Conservation (phyloP, 2,797 vertebrate genomes). For the Bufotes viridis region DNA sequence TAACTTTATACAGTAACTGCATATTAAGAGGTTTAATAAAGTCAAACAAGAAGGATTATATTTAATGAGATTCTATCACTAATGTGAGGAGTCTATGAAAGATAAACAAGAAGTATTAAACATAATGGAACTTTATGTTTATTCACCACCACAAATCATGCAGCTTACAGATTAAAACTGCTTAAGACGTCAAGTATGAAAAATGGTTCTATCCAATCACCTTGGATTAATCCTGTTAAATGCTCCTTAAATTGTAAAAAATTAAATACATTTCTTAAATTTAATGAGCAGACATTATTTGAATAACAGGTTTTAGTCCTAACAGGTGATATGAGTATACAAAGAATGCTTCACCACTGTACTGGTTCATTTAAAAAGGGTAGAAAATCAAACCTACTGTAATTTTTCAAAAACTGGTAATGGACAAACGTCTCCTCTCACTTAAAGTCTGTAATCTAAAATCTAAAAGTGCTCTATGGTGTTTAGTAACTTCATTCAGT, state of each 20-base stretch:
- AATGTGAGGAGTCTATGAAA: slow-evolving; percentile 37
- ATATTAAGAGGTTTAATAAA: slow-evolving; percentile 38
- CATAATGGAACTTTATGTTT: slow-evolving; percentile 23
- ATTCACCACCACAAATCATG: slow-evolving; percentile 30
- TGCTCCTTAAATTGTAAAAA: background rate
- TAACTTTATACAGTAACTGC: slow-evolving; percentile 22
- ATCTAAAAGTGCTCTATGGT: too few species aligned
- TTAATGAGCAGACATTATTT: background rate
- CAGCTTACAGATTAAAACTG: background rate
- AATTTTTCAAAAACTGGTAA: too few species aligned
- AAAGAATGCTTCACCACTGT: too few species aligned
- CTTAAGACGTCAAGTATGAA: background rate
- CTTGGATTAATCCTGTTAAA: background rate
- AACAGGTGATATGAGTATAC: too few species aligned
- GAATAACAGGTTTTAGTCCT: background rate
- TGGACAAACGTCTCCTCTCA: too few species aligned
- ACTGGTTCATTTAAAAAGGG: too few species aligned
- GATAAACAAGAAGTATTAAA: slow-evolving; percentile 34
- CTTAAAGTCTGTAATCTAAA: too few species aligned
- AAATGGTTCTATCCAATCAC: background rate
- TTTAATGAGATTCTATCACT: slow-evolving; percentile 35
- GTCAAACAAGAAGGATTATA: slow-evolving; percentile 38
- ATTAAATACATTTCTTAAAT: background rate
- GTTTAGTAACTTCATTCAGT: too few species aligned
- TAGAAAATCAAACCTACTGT: too few species aligned